Percentiles rank a stretch among this genome's conserved stretches.
phyloP scores from a whole-genome alignment of 2,888 invertebrate genomes.

The Hesperia comma region DNA sequence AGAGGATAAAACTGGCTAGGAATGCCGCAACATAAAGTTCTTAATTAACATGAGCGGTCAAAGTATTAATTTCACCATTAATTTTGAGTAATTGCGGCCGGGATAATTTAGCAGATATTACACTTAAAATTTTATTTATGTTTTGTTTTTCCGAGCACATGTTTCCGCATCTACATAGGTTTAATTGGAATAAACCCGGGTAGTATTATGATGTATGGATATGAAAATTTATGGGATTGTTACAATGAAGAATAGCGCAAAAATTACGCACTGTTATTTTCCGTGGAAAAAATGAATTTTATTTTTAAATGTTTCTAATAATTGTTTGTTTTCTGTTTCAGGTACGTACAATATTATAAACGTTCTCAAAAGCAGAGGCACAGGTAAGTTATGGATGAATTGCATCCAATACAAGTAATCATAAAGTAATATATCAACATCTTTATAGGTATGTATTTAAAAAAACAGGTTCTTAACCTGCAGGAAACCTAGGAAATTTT shows the following conservation, averaged over 20 bases:
- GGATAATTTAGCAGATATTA: conserved; percentile 75
- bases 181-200: conserved; percentile 72
- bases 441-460: too few species aligned
- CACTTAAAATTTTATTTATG: conserved; percentile 78
- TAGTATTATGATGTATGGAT: conserved; percentile 70
- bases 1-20: conserved; percentile 30
- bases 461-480: too few species aligned
- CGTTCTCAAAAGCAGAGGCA: background rate
- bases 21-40: conserved; percentile 56
- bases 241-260: conserved; percentile 2
- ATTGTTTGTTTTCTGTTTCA: conserved; percentile 54
- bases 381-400: conserved; percentile 5
- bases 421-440: too few species aligned
- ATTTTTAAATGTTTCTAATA: conserved; percentile 35
- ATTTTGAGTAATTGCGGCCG: conserved; percentile 78
- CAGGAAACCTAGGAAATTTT: too few species aligned
- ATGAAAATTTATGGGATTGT: conserved; percentile 67
- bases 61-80: conserved; percentile 83
- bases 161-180: conserved; percentile 61
- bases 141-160: conserved; percentile 64
- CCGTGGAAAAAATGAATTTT: background rate
- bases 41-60: conserved; percentile 79
- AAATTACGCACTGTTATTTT: background rate
- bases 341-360: conserved; percentile 56
- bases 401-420: too few species aligned